Evolutionary conservation across 2,888 invertebrate genomes (phyloP).

Genomic region (Baccha elongata): DNA sequence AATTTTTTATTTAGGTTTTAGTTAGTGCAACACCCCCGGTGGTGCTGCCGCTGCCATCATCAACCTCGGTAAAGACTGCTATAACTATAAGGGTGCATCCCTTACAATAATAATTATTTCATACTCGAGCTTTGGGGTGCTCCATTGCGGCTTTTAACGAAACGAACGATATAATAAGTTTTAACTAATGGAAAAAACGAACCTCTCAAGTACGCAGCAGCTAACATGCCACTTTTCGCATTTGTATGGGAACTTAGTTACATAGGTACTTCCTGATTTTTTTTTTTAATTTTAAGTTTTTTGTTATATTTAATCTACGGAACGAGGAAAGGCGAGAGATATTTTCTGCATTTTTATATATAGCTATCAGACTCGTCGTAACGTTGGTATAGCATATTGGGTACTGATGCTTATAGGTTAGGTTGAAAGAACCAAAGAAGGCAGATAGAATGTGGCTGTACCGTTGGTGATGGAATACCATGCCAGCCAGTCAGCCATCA

Average conservation of each 20-base stretch:
- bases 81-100: conserved; percentile 28
- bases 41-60: background rate
- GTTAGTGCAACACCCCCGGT: conserved; percentile 14
- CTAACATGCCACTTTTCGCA: conserved; percentile 53
- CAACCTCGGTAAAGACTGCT: background rate
- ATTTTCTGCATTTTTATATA: conserved; percentile 33
- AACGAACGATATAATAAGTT: conserved; percentile 68
- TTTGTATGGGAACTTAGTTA: conserved; percentile 29
- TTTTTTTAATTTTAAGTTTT: conserved; percentile 35
- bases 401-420: no score
- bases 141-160: conserved; percentile 62
- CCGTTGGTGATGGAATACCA: conserved; percentile 28
- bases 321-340: conserved; percentile 46
- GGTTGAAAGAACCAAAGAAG: background rate
- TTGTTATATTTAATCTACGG: conserved; percentile 41
- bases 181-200: conserved; percentile 58
- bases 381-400: background rate
- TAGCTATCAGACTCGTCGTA: background rate
- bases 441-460: background rate
- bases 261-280: conserved; percentile 39
- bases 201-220: conserved; percentile 49
- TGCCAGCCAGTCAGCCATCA: background rate
- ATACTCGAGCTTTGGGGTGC: conserved; percentile 46
- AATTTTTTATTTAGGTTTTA: background rate
- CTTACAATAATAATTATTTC: conserved; percentile 54